These are phyloP conservation scores for Agrypnus murinus DNA, from an alignment of 2,888 invertebrate genomes.

Conservation along the genomic window DNA sequence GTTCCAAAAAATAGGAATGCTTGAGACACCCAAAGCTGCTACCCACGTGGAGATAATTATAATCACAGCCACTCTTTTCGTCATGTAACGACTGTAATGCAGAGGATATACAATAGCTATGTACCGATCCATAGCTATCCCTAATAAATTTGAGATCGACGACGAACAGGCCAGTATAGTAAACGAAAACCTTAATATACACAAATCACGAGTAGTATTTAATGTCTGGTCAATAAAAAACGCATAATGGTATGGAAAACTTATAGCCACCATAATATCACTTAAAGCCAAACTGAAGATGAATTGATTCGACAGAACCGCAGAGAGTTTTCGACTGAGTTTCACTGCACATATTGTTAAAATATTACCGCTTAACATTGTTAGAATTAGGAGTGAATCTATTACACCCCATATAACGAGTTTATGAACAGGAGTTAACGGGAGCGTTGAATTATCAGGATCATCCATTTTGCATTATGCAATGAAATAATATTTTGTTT, in stretches of 20 bases:
- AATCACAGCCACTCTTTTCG: conserved; percentile 77
- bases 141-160: conserved; percentile 85
- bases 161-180: conserved; percentile 85
- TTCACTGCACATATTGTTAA: conserved; percentile 85
- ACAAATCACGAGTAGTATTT: conserved; percentile 77
- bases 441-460: background rate
- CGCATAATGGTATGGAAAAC: conserved; percentile 85
- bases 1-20: conserved; percentile 86
- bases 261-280: conserved; percentile 85
- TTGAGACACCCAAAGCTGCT: conserved; percentile 78
- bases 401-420: conserved; percentile 35
- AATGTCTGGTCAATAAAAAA: conserved; percentile 79
- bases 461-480: conserved; percentile 3
- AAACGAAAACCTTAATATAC: conserved; percentile 82
- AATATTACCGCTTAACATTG: conserved; percentile 79
- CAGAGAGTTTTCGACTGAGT: conserved; percentile 80
- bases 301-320: conserved; percentile 84
- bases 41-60: conserved; percentile 82
- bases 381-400: conserved; percentile 39
- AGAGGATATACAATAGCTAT: conserved; percentile 87
- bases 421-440: background rate
- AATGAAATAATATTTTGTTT: background rate
- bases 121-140: conserved; percentile 87
- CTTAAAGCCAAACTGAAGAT: conserved; percentile 86
- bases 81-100: conserved; percentile 85